These are phyloP conservation scores for Marisa cornuarietis DNA, from an alignment of 1,140 invertebrate genomes.

Conservation along the genomic window DNA sequence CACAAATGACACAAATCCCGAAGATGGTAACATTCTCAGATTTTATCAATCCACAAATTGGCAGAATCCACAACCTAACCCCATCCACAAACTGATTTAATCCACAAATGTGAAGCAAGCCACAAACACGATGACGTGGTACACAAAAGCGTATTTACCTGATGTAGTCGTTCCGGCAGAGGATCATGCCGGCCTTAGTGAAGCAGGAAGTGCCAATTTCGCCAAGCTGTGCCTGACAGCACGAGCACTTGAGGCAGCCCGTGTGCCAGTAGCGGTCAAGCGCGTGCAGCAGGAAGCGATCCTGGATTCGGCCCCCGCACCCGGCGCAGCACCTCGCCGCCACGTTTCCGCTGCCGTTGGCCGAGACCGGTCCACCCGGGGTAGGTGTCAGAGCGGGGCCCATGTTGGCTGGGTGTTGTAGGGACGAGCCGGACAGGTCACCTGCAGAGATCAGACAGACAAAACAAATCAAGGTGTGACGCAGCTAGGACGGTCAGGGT, in stretches of 20 bases:
- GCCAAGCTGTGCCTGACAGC: constrained; percentile 84
- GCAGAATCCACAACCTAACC: no score
- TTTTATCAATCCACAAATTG: no score
- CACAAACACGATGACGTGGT: no score
- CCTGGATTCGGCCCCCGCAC: constrained; percentile 81
- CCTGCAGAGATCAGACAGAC: not conserved
- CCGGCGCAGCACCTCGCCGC: constrained; percentile 63
- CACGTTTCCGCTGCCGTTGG: constrained; percentile 7
- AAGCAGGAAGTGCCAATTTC: constrained; percentile 91
- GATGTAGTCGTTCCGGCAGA: constrained; percentile 92
- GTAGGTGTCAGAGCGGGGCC: constrained; percentile 3
- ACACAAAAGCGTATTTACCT: constrained; percentile 73
- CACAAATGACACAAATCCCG: no score
- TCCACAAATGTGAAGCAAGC: no score
- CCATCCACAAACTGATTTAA: no score
- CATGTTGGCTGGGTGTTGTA: not conserved
- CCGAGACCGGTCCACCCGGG: not conserved
- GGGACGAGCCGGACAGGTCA: constrained; percentile 2
- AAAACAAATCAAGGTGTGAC: not conserved
- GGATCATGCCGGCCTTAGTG: constrained; percentile 89
- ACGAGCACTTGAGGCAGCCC: constrained; percentile 91
- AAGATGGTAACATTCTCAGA: no score
- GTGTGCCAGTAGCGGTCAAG: constrained; percentile 92
- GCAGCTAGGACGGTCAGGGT: no score
- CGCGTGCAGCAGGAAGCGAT: constrained; percentile 86